Evolutionary conservation across 2,113 vertebrate species (phyloP).

Genomic region (Anthoscopus minutus): DNA sequence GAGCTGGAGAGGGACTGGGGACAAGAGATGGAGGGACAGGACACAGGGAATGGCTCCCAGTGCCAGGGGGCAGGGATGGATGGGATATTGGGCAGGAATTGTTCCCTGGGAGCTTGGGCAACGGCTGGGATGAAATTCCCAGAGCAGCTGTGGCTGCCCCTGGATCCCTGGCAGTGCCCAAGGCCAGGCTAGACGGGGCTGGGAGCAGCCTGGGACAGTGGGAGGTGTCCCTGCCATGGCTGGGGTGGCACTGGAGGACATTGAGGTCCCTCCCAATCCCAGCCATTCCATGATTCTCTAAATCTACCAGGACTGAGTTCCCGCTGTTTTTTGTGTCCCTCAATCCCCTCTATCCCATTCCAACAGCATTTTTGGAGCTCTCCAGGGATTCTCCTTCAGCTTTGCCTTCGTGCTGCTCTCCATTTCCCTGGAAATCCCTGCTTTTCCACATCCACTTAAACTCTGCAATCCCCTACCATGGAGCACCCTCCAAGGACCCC

Average conservation of each 20-base stretch:
- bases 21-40: not conserved
- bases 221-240: not conserved
- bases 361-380: not conserved
- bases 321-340: not conserved
- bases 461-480: not conserved
- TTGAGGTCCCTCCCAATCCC: not conserved
- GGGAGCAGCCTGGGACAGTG: not conserved
- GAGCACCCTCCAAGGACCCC: not conserved
- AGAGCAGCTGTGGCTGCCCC: not conserved
- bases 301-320: not conserved
- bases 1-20: not conserved
- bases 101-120: fast-evolving
- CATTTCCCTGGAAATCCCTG: not conserved
- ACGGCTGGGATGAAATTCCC: fast-evolving
- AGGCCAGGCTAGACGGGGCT: not conserved
- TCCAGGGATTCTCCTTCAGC: not conserved
- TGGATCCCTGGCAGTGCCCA: not conserved
- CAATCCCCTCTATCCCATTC: not conserved
- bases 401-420: not conserved
- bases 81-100: not conserved
- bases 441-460: fast-evolving
- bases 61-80: not conserved
- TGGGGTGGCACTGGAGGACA: fast-evolving
- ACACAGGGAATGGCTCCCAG: not conserved
- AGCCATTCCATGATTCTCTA: not conserved